Evolutionary conservation across 2,888 invertebrate species (phyloP).

Genomic region (Pediacus dermestoides): DNA sequence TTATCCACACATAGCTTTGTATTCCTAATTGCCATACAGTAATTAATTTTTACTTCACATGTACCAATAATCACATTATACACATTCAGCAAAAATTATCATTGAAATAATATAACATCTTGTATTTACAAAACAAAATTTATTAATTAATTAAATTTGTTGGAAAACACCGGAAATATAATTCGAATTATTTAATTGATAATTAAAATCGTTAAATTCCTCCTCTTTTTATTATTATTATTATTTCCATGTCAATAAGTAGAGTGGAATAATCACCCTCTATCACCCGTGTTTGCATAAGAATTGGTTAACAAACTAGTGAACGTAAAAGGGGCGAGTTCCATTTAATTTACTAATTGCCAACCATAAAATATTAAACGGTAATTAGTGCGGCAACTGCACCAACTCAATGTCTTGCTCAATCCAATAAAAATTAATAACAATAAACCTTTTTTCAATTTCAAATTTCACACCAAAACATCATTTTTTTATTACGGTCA

Average conservation of each 20-base stretch:
- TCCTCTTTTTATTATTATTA: constrained; percentile 13
- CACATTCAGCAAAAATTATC: too few species aligned
- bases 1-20: constrained; percentile 24
- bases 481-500: too few species aligned
- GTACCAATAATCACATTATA: too few species aligned
- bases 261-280: constrained; percentile 18
- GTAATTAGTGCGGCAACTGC: constrained; percentile 26
- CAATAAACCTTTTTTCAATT: too few species aligned
- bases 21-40: constrained; percentile 9
- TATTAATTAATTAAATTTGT: too few species aligned
- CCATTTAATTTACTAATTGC: constrained; percentile 30
- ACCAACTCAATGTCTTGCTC: too few species aligned
- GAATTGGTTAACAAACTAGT: constrained; percentile 14
- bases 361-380: constrained; percentile 27
- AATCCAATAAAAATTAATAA: too few species aligned
- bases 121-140: too few species aligned
- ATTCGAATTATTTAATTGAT: too few species aligned
- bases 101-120: too few species aligned
- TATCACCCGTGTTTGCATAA: constrained; percentile 26
- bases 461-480: too few species aligned
- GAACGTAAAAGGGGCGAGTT: constrained; percentile 26
- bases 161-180: too few species aligned
- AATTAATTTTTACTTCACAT: constrained; percentile 9
- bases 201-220: constrained; percentile 20
- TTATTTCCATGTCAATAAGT: constrained; percentile 20